A percentile compares a stretch with the other conserved stretches of the same genome.
These are phyloP conservation scores for Acrocephalus arundinaceus DNA, from an alignment of 2,113 vertebrate genomes.

Conservation along the genomic window DNA sequence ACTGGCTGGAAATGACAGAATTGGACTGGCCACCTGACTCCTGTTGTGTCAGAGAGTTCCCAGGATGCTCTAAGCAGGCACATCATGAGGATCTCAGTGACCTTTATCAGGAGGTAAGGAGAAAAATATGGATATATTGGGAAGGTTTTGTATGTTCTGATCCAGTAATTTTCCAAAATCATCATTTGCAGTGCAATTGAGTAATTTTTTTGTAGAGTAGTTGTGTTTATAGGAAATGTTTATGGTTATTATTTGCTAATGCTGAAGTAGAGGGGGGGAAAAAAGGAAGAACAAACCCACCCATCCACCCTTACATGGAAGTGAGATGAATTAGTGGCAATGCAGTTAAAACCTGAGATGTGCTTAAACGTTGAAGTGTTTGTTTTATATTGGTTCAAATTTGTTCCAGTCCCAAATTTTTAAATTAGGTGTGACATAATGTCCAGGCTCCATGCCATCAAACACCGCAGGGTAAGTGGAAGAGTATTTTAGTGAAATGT, in stretches of 20 bases:
- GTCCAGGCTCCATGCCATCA: background rate
- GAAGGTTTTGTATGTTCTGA: background rate
- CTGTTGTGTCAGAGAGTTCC: slow-evolving; percentile 92
- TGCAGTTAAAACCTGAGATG: background rate
- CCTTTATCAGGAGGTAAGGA: slow-evolving; percentile 93
- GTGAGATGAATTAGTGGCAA: background rate
- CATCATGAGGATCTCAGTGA: slow-evolving; percentile 92
- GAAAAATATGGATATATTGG: background rate
- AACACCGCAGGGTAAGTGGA: background rate
- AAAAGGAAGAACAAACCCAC: background rate
- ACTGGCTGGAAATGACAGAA: slow-evolving; percentile 98
- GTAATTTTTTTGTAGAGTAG: background rate
- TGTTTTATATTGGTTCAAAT: background rate
- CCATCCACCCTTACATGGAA: background rate
- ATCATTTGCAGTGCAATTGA: background rate
- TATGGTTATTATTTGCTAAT: background rate
- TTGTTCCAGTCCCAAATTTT: background rate
- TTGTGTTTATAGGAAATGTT: background rate
- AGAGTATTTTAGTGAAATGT: background rate
- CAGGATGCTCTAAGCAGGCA: slow-evolving; percentile 91
- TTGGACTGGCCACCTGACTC: slow-evolving; percentile 99
- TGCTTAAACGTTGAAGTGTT: background rate
- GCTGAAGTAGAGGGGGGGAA: background rate
- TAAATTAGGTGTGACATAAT: background rate
- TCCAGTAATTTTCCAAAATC: background rate